A percentile compares a stretch with the other conserved stretches of the same genome.
Evolutionary conservation across 2,113 vertebrate species (phyloP).

Genomic region (Ahaetulla prasina): DNA sequence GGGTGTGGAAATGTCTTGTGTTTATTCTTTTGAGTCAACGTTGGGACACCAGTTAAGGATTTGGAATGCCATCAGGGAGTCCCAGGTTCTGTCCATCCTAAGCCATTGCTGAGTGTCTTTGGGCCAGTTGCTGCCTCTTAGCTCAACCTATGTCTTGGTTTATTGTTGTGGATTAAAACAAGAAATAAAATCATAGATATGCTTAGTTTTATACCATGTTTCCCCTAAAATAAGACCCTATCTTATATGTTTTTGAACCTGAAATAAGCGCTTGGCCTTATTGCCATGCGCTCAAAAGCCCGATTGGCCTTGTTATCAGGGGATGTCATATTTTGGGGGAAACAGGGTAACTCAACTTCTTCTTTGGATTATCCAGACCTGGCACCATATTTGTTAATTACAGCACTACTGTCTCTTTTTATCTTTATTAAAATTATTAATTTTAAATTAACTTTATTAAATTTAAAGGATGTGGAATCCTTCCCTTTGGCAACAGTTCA

Average conservation of each 20-base stretch:
- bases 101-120: neutral
- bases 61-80: neutral
- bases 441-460: neutral
- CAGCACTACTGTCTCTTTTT: neutral
- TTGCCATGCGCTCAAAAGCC: too few species aligned
- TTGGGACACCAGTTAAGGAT: neutral
- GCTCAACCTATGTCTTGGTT: neutral
- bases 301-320: too few species aligned
- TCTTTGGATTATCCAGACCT: neutral
- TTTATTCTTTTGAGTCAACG: neutral
- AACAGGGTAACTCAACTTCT: neutral
- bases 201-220: neutral
- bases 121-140: neutral
- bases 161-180: neutral
- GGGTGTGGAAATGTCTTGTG: neutral
- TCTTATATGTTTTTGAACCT: too few species aligned
- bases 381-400: neutral
- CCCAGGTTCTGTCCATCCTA: neutral
- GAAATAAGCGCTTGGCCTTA: too few species aligned
- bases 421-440: neutral
- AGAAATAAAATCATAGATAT: neutral
- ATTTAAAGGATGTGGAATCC: neutral
- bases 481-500: neutral
- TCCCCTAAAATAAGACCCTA: too few species aligned
- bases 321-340: too few species aligned